Evolutionary conservation across 2,113 vertebrate species (phyloP).

Genomic region (Notothenia rossii): DNA sequence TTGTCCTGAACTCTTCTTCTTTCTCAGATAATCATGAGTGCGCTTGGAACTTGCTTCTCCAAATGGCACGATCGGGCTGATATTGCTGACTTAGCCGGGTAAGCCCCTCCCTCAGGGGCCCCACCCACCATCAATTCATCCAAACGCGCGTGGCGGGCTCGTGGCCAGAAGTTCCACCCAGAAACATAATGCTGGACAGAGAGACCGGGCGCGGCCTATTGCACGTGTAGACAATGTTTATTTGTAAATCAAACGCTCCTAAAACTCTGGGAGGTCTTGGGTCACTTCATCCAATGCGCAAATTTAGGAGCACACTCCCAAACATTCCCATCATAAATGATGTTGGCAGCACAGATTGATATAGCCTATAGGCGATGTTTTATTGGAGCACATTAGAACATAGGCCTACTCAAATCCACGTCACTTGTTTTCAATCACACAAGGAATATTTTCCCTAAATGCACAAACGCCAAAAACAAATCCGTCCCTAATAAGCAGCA

Average conservation of each 20-base stretch:
- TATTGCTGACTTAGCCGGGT: conserved; percentile 55
- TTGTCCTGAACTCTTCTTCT: conserved; percentile 42
- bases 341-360: background rate
- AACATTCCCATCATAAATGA: background rate
- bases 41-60: conserved; percentile 69
- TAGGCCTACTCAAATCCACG: background rate
- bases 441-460: background rate
- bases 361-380: too few relatives aligned
- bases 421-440: background rate
- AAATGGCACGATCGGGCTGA: conserved; percentile 63
- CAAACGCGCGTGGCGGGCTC: conserved; percentile 84
- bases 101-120: conserved; percentile 77
- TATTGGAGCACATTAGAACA: too few relatives aligned
- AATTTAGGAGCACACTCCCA: too few relatives aligned
- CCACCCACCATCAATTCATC: conserved; percentile 71
- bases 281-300: background rate
- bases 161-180: conserved; percentile 78
- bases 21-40: conserved; percentile 71
- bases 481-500: too few relatives aligned
- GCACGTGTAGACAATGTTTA: conserved; percentile 4
- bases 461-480: background rate
- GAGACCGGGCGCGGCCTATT: background rate
- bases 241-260: conserved; percentile 3
- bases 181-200: conserved; percentile 8
- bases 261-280: background rate